Evolutionary conservation across 2,113 vertebrate genomes (phyloP), one percentile per base, ranked within the genome.

Genomic region (Leptodactylus fuscus): DNA sequence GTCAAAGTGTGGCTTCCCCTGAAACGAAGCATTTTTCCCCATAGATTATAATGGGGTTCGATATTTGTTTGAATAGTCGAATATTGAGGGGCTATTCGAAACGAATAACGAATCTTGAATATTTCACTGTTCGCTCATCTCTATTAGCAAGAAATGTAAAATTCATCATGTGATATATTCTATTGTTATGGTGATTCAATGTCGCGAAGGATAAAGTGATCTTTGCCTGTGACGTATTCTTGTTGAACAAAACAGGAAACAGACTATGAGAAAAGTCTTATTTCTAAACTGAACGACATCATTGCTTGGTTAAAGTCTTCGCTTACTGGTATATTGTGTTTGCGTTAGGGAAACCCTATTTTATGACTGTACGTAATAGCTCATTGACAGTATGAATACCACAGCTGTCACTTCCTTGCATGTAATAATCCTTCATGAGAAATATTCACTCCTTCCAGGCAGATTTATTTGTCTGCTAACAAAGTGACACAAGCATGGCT

Each of bases 221-320:
- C 62, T 83, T 5, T 82, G 78, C 83, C n/a, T 24, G 13, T 34
- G 83, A 41, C 58, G 84, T 60, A 46, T 89, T 10, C 67, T 85
- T 4, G 34, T 55, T 38, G 77, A 89, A 83, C 20, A 90, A 91
- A 93, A 91, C 89, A 91, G 91, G 93, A 94, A 93, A 62, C 90
- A 86, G 77, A 74, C 88, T 88, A 89, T 91, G 87, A 73, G 70
- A 73, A 22, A 76, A 51, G 84, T 85, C 81, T 5, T 48, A 75
- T 89, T 92, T 90, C 90, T 88, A 80, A 90, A 89, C 89, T 88
- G 87, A 60, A 90, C 85, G 85, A 87, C 87, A 93, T 93, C 92
- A 92, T 94, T 91, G 91, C 24, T 34, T 74, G 34, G 53, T 1
- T 12, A 83, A 79, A 77, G 85, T 58, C 88, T 32, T 85, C 82